A percentile compares a stretch with the other conserved stretches of the same genome.
Conservation (phyloP, 2,113 vertebrate species). For the Calcarius ornatus region DNA sequence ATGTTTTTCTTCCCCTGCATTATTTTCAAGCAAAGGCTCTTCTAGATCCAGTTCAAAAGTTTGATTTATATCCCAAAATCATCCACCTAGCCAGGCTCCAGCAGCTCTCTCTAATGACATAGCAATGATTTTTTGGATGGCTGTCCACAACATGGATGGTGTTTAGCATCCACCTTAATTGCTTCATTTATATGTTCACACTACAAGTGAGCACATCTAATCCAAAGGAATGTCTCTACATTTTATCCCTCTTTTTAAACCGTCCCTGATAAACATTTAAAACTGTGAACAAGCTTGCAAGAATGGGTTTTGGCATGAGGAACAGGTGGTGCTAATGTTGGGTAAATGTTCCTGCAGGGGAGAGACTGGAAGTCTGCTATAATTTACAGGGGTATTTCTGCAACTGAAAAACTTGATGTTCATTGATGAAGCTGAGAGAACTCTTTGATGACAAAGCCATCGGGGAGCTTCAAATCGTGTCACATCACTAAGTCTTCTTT, state of each 20-base stretch:
- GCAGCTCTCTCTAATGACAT: not conserved
- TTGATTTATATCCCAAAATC: slow-evolving; percentile 27
- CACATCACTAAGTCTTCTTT: slow-evolving; percentile 16
- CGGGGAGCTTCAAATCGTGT: slow-evolving; percentile 1
- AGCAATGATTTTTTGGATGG: not conserved
- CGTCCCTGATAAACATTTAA: slow-evolving; percentile 41
- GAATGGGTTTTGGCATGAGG: slow-evolving; percentile 16
- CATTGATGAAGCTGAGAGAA: not conserved
- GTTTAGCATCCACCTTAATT: not conserved
- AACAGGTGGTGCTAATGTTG: slow-evolving; percentile 59
- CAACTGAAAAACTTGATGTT: not conserved
- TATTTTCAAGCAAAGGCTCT: slow-evolving; percentile 1
- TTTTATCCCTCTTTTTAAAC: slow-evolving; percentile 2
- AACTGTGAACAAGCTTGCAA: slow-evolving; percentile 42
- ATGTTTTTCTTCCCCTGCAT: not conserved
- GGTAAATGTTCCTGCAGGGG: slow-evolving; percentile 54
- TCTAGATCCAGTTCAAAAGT: not conserved
- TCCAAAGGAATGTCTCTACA: not conserved
- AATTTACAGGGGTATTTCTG: slow-evolving; percentile 50
- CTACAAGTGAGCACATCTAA: not conserved
- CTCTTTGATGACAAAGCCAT: slow-evolving; percentile 6
- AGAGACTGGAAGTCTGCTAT: slow-evolving; percentile 32
- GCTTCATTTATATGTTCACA: not conserved
- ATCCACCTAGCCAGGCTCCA: not conserved
- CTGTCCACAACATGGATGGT: not conserved